phyloP scores from a whole-genome alignment of 2,888 invertebrate species.

The Halictus ligatus region DNA sequence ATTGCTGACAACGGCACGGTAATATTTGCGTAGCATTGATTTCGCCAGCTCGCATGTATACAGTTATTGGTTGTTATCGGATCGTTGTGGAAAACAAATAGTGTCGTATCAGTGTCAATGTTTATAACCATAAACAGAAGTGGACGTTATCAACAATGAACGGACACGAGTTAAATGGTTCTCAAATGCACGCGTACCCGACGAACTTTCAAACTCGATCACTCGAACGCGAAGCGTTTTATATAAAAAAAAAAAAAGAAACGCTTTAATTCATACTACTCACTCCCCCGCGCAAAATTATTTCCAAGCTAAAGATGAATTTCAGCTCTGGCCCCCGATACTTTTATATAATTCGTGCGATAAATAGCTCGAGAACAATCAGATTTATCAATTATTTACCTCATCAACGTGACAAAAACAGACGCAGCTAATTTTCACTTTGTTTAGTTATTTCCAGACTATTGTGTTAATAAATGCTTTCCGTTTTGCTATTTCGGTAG shows the following conservation, averaged over 20 bases:
- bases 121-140: neutral
- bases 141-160: neutral
- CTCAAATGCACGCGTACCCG: constrained; percentile 15
- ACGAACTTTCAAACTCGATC: neutral
- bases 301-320: neutral
- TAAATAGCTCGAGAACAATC: neutral
- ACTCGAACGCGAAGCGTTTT: neutral
- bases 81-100: neutral
- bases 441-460: neutral
- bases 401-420: neutral
- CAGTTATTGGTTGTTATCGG: neutral
- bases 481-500: neutral
- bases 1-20: neutral
- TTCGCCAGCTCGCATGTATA: neutral
- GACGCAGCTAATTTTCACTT: no score
- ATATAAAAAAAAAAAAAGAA: neutral
- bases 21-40: constrained; percentile 2
- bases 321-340: neutral
- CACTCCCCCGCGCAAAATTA: neutral
- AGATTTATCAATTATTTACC: neutral
- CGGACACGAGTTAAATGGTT: constrained; percentile 5
- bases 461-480: neutral
- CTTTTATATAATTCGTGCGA: constrained; percentile 2
- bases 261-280: neutral
- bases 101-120: neutral